Percentiles rank a stretch among this genome's conserved stretches.
Evolutionary conservation across 2,888 invertebrate species (phyloP).

Genomic region (Globia sparganii): DNA sequence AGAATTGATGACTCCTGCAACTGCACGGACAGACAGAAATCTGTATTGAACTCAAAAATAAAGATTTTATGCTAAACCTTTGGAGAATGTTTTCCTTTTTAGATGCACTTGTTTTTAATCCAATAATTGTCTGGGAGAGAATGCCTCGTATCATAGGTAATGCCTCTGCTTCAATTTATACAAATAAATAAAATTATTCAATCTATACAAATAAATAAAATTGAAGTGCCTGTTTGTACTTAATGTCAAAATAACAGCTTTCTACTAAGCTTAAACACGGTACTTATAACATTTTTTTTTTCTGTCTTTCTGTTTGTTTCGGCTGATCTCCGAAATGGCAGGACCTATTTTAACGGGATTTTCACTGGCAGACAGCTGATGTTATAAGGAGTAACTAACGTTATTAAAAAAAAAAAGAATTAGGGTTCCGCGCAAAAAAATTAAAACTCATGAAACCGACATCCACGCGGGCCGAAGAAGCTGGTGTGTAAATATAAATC

Average conservation of each 20-base stretch:
- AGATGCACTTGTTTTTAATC: not conserved
- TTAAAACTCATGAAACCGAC: too few relatives aligned
- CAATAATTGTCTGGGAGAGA: not conserved
- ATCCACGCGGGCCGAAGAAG: not conserved
- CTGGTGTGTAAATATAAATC: not conserved
- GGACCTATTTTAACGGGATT: too few relatives aligned
- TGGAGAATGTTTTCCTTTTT: not conserved
- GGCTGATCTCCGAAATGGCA: too few relatives aligned
- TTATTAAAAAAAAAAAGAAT: too few relatives aligned
- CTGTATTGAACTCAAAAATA: not conserved
- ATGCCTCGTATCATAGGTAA: not conserved
- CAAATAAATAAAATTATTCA: not conserved
- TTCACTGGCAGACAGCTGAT: too few relatives aligned
- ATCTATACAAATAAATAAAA: not conserved
- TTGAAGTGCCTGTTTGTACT: too few relatives aligned
- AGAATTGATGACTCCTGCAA: not conserved
- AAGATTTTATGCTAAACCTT: not conserved
- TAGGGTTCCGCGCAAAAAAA: too few relatives aligned
- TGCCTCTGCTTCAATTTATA: not conserved
- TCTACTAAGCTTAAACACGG: too few relatives aligned
- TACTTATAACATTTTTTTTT: too few relatives aligned
- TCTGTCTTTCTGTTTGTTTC: too few relatives aligned
- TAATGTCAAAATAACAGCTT: too few relatives aligned
- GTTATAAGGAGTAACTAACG: too few relatives aligned
- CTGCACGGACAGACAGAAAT: not conserved